Conservation (phyloP, 2,113 vertebrate species). For the Prunella fulvescens region DNA sequence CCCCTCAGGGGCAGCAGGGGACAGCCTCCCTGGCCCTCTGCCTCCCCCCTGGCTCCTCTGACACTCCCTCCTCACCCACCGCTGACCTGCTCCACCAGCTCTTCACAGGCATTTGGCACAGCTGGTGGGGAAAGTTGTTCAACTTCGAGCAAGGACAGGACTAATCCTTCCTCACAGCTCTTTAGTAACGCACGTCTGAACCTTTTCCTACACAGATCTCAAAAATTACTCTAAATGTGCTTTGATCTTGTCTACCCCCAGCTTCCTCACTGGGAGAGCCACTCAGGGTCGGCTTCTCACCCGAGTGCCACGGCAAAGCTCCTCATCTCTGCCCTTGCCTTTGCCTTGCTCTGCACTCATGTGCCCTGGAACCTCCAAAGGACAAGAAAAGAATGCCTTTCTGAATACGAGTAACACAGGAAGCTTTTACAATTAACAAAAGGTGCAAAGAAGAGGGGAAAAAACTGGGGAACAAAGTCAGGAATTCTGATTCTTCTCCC, state of each 20-base stretch:
- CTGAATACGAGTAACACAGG: background rate
- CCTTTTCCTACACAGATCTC: slow-evolving; percentile 22
- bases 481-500: background rate
- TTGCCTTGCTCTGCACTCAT: background rate
- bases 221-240: background rate
- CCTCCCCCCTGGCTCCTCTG: background rate
- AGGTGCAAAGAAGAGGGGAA: background rate
- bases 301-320: background rate
- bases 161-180: slow-evolving; percentile 33
- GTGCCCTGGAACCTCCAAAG: background rate
- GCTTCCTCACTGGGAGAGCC: background rate
- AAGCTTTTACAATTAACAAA: background rate
- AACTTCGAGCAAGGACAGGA: background rate
- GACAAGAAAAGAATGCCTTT: background rate
- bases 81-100: background rate
- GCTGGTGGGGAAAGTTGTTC: background rate
- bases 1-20: fast-evolving
- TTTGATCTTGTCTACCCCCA: background rate
- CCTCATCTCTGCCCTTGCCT: background rate
- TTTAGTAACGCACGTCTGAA: slow-evolving; percentile 30
- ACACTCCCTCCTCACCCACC: background rate
- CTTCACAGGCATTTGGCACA: background rate
- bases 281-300: background rate
- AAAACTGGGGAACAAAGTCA: background rate
- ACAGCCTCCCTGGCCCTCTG: background rate